Percentiles rank a stretch among this genome's conserved stretches.
Evolutionary conservation across 2,113 vertebrate genomes (phyloP).

Genomic region (Siphamia tubifer): DNA sequence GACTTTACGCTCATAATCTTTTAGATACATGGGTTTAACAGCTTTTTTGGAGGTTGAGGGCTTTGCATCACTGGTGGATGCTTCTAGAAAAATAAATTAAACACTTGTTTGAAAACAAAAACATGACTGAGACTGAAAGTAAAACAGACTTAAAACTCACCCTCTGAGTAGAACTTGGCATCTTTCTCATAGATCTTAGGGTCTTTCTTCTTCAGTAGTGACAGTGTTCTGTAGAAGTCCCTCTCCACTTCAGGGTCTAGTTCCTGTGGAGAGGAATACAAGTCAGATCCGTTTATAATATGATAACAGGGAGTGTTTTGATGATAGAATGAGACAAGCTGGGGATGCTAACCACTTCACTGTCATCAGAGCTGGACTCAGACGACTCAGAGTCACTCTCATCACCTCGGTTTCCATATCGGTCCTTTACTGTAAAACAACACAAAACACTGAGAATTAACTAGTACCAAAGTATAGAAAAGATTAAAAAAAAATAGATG

Average conservation of each 20-base stretch:
- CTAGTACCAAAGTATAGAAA: accelerated
- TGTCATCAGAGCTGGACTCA: constrained; percentile 83
- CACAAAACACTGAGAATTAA: background rate
- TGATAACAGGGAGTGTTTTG: no score
- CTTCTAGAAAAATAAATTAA: background rate
- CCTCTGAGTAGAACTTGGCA: constrained; percentile 79
- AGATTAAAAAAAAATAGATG: background rate
- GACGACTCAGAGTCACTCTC: constrained; percentile 75
- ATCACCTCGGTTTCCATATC: constrained; percentile 78
- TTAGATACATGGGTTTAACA: constrained; percentile 86
- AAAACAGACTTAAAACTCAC: background rate
- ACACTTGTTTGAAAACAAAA: background rate
- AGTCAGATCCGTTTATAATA: background rate
- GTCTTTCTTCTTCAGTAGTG: constrained; percentile 89
- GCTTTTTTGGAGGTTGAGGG: constrained; percentile 70
- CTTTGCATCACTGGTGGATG: constrained; percentile 35
- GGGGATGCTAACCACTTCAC: constrained; percentile 75
- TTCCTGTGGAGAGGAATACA: constrained; percentile 65
- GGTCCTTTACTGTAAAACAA: constrained; percentile 84
- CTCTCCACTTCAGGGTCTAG: constrained; percentile 83
- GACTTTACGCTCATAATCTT: constrained; percentile 90
- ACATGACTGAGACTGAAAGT: background rate
- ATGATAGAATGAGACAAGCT: background rate
- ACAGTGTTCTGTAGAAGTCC: constrained; percentile 89
- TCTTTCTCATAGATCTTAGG: constrained; percentile 87